phyloP scores from a whole-genome alignment of 2,113 vertebrate species.

The Gallinago paraguaiae region DNA sequence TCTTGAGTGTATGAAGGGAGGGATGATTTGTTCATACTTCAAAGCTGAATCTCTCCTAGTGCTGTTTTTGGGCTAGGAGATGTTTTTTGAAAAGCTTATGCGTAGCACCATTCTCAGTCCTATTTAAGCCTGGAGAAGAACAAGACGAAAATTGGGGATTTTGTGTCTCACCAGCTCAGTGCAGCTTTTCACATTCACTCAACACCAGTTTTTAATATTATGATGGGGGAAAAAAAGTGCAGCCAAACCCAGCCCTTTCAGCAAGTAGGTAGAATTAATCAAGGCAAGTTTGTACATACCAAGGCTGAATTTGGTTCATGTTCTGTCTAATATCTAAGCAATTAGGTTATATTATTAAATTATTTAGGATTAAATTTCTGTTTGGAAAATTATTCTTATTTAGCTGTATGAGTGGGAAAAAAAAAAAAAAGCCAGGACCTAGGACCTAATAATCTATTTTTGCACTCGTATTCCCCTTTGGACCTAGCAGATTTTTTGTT shows the following conservation, averaged over 20 bases:
- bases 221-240: background rate
- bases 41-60: background rate
- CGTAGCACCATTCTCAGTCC: background rate
- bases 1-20: background rate
- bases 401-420: background rate
- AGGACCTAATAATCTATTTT: background rate
- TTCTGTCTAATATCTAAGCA: conserved; percentile 11
- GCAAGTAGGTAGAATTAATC: conserved; percentile 17
- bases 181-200: background rate
- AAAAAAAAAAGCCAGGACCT: background rate
- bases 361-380: background rate
- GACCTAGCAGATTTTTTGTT: background rate
- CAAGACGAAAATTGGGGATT: background rate
- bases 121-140: background rate
- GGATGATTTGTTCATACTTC: background rate
- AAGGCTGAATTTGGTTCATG: background rate
- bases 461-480: background rate
- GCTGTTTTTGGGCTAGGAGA: background rate
- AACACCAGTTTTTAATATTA: background rate
- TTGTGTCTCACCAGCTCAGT: background rate
- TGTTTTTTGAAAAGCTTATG: background rate
- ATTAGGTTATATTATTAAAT: conserved; percentile 15
- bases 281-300: conserved; percentile 11
- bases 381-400: background rate
- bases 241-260: conserved; percentile 21